Percentiles rank a stretch among this genome's conserved stretches.
Conservation (phyloP, 2,113 vertebrate species). For the Petrocephalus microphthalmus region DNA sequence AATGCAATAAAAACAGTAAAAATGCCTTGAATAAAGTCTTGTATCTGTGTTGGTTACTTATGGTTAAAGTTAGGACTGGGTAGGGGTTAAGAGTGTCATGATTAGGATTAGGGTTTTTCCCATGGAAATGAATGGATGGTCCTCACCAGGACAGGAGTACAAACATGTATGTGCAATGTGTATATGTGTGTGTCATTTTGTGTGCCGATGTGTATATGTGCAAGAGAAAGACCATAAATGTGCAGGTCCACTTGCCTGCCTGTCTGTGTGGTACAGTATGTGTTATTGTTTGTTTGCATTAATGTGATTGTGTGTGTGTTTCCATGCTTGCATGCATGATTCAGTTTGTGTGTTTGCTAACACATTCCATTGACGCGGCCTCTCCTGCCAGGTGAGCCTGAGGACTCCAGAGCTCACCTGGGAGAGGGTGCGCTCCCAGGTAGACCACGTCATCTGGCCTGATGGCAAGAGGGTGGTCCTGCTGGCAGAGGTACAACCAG, state of each 20-base stretch:
- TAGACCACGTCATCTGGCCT: conserved; percentile 97
- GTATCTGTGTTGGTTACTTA: neutral
- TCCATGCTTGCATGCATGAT: neutral
- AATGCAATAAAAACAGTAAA: neutral
- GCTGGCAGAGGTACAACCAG: conserved; percentile 78
- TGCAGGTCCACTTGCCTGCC: neutral
- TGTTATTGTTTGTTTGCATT: neutral
- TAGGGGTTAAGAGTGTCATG: neutral
- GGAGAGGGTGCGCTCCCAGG: conserved; percentile 95
- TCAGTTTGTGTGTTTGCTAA: neutral
- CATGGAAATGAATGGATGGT: neutral
- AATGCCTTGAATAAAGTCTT: neutral
- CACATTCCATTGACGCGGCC: neutral
- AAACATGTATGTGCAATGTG: neutral
- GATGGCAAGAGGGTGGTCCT: conserved; percentile 92
- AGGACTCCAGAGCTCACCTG: conserved; percentile 94
- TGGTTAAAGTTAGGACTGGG: neutral
- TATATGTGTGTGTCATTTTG: neutral
- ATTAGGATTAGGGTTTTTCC: neutral
- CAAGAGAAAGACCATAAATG: neutral
- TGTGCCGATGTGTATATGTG: neutral
- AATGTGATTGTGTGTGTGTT: neutral
- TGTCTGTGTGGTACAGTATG: neutral
- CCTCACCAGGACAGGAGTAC: neutral
- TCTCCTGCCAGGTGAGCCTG: conserved; percentile 76